phyloP scores from a whole-genome alignment of 2,113 vertebrate genomes.

The Catharus minimus region DNA sequence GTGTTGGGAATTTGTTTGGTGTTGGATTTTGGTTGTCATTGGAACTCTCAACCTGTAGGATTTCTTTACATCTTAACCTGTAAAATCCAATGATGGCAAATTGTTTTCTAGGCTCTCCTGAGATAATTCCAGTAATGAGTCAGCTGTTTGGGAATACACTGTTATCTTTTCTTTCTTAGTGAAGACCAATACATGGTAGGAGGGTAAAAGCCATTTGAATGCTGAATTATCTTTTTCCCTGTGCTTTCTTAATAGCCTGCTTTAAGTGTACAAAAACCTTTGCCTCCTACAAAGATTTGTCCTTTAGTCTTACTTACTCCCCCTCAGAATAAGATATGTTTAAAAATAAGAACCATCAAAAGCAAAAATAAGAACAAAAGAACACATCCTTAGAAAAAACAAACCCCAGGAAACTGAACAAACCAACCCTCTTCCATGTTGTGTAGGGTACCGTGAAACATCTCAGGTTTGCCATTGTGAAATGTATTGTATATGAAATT shows the following conservation, averaged over 20 bases:
- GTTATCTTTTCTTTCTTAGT: background rate
- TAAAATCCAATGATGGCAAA: background rate
- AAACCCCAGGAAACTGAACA: background rate
- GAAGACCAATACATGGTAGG: background rate
- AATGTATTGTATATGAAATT: background rate
- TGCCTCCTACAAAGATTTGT: background rate
- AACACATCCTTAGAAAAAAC: background rate
- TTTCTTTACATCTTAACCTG: background rate
- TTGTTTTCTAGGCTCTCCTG: background rate
- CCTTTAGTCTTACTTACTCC: accelerated
- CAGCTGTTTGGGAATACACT: background rate
- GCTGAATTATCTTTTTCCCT: background rate
- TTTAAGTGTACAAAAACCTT: background rate
- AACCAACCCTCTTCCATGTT: background rate
- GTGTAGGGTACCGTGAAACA: background rate
- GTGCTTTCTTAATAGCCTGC: background rate
- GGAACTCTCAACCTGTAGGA: background rate
- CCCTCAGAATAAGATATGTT: background rate
- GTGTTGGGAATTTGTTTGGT: background rate
- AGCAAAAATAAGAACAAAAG: background rate
- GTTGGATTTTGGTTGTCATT: background rate
- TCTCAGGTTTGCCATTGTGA: background rate
- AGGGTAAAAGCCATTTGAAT: background rate
- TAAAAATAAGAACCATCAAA: background rate
- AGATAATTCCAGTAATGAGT: background rate